phyloP scores from a whole-genome alignment of 2,113 vertebrate genomes.

The Candoia aspera region DNA sequence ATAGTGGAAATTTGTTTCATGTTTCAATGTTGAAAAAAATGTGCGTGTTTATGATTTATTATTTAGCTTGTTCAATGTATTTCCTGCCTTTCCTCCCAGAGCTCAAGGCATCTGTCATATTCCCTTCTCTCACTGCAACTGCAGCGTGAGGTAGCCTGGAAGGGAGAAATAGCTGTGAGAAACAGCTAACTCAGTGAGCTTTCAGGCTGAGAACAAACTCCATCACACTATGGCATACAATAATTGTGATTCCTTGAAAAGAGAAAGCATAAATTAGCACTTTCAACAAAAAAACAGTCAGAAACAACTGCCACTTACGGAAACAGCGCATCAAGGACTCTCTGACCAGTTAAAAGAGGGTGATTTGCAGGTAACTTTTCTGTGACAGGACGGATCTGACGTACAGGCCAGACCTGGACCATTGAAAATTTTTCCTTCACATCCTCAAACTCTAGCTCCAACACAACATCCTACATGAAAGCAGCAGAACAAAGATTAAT shows the following conservation, averaged over 20 bases:
- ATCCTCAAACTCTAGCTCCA: conserved; percentile 96
- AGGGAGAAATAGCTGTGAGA: background rate
- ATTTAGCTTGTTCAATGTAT: background rate
- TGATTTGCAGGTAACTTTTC: conserved; percentile 96
- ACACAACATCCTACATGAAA: conserved; percentile 86
- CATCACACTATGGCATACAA: background rate
- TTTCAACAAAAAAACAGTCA: background rate
- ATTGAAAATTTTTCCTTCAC: conserved; percentile 96
- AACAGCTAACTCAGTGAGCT: background rate
- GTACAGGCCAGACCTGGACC: conserved; percentile 97
- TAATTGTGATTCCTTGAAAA: background rate
- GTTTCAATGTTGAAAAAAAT: background rate
- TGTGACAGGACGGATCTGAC: conserved; percentile 93
- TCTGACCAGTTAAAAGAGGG: conserved; percentile 92
- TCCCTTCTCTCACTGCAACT: background rate
- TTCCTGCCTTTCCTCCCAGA: background rate
- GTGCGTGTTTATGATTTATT: background rate
- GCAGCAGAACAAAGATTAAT: conserved; percentile 6
- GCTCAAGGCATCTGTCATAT: background rate
- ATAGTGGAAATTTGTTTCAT: background rate
- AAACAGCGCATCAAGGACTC: conserved; percentile 95
- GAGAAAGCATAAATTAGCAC: background rate
- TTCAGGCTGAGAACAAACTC: background rate
- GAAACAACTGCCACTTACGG: conserved; percentile 79
- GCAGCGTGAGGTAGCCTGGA: background rate